These are phyloP conservation scores for Hexactinellida sp. DNA, from an alignment of 37 sponge, comb jelly and placozoan species.

Conservation along the genomic window DNA sequence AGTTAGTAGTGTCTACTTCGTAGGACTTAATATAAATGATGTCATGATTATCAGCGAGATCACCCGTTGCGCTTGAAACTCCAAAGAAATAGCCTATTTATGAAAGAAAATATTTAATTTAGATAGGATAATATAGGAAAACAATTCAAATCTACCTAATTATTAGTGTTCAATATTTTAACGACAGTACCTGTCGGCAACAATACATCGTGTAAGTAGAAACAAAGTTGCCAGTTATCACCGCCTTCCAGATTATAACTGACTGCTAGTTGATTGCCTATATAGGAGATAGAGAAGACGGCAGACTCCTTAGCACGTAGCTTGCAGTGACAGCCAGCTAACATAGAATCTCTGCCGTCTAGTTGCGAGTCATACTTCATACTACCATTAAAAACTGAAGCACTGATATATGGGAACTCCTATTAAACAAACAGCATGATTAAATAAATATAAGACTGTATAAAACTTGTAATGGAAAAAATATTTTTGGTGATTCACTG, in stretches of 20 bases:
- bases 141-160: too few relatives aligned
- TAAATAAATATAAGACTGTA: neutral
- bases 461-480: too few relatives aligned
- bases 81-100: conserved; percentile 81
- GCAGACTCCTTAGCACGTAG: neutral
- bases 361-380: conserved; percentile 83
- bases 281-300: neutral
- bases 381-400: conserved; percentile 79
- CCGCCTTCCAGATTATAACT: neutral
- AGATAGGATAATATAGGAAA: too few relatives aligned
- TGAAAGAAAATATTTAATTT: too few relatives aligned
- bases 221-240: neutral
- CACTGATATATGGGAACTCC: conserved; percentile 88
- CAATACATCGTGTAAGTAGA: neutral
- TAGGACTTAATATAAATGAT: conserved; percentile 52
- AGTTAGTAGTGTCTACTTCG: conserved; percentile 36
- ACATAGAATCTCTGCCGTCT: conserved; percentile 82
- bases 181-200: neutral
- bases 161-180: too few relatives aligned
- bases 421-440: conserved; percentile 15
- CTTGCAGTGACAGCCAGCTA: conserved; percentile 52
- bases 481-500: too few relatives aligned
- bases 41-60: conserved; percentile 92
- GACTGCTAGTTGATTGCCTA: neutral
- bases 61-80: conserved; percentile 77